These are phyloP conservation scores for Dufourea novaeangliae DNA, from an alignment of 1,140 invertebrate genomes.

Conservation along the genomic window DNA sequence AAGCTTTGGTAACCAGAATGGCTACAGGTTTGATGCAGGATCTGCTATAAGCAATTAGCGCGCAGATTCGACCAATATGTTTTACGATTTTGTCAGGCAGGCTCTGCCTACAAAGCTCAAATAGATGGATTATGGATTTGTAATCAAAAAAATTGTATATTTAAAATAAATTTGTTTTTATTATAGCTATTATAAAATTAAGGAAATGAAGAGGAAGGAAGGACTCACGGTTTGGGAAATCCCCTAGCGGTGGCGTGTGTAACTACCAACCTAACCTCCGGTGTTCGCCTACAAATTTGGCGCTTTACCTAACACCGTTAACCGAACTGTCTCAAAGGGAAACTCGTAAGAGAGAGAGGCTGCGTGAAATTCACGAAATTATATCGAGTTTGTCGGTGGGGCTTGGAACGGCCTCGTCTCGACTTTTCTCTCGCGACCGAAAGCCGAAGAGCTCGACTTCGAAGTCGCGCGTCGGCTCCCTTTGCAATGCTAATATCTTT, in stretches of 20 bases:
- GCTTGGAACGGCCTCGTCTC: too few relatives aligned
- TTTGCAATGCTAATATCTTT: conserved; percentile 61
- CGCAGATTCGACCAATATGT: too few relatives aligned
- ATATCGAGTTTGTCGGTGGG: neutral
- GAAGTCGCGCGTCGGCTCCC: neutral
- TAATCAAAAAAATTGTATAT: too few relatives aligned
- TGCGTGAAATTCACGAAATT: neutral
- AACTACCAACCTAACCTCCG: neutral
- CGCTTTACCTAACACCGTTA: conserved; percentile 22
- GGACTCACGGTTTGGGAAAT: neutral
- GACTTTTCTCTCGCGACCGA: conserved; percentile 5
- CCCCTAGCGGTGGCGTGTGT: neutral
- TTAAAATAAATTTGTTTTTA: too few relatives aligned
- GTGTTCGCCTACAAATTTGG: conserved; percentile 15
- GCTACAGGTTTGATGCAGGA: too few relatives aligned
- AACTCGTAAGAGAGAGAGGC: too few relatives aligned
- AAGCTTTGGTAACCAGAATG: too few relatives aligned
- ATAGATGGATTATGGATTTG: too few relatives aligned
- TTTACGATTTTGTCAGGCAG: too few relatives aligned
- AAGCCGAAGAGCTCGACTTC: neutral
- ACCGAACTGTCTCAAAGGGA: neutral
- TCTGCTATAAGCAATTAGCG: too few relatives aligned
- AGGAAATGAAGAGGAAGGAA: neutral
- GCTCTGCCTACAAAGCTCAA: too few relatives aligned
- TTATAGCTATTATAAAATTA: too few relatives aligned